Evolutionary conservation across 2,113 vertebrate species (phyloP).

Genomic region (Lota lota): DNA sequence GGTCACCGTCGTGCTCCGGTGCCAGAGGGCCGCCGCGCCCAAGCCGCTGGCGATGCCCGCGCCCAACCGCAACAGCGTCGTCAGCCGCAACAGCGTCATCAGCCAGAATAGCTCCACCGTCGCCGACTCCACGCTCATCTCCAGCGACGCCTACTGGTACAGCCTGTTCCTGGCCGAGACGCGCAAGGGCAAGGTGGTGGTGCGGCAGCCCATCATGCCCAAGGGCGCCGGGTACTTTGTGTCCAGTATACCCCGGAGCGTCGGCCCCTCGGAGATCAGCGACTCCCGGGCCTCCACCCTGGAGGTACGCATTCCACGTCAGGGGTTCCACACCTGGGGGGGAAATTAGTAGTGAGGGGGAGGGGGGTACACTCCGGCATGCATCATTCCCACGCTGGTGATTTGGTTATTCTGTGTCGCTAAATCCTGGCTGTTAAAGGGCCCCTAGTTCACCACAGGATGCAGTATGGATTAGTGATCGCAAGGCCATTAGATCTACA

Average conservation of each 20-base stretch:
- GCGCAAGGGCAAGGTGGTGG: slow-evolving; percentile 74
- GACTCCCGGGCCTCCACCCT: slow-evolving; percentile 75
- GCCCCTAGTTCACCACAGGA: too few relatives aligned
- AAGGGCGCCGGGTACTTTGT: slow-evolving; percentile 74
- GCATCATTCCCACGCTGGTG: too few relatives aligned
- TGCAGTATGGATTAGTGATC: too few relatives aligned
- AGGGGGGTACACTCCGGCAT: too few relatives aligned
- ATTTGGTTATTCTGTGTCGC: too few relatives aligned
- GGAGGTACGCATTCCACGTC: slow-evolving; percentile 59
- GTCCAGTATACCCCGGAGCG: slow-evolving; percentile 75
- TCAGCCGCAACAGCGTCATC: slow-evolving; percentile 69
- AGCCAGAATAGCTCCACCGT: slow-evolving; percentile 76
- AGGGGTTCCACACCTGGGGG: slow-evolving; percentile 2
- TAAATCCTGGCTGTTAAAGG: too few relatives aligned
- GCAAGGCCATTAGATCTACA: too few relatives aligned
- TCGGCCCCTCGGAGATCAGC: slow-evolving; percentile 68
- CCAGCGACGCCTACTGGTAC: slow-evolving; percentile 79
- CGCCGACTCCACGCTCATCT: slow-evolving; percentile 74
- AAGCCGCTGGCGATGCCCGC: slow-evolving; percentile 64
- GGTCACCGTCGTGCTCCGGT: slow-evolving; percentile 74
- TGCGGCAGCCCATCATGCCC: slow-evolving; percentile 72
- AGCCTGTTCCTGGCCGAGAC: slow-evolving; percentile 76
- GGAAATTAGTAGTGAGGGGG: too few relatives aligned
- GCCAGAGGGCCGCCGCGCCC: slow-evolving; percentile 71
- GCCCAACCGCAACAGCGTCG: slow-evolving; percentile 62